Base-by-base conservation (phyloP, 2,888 invertebrate species). In the Gastrophysa polygoni region DNA sequence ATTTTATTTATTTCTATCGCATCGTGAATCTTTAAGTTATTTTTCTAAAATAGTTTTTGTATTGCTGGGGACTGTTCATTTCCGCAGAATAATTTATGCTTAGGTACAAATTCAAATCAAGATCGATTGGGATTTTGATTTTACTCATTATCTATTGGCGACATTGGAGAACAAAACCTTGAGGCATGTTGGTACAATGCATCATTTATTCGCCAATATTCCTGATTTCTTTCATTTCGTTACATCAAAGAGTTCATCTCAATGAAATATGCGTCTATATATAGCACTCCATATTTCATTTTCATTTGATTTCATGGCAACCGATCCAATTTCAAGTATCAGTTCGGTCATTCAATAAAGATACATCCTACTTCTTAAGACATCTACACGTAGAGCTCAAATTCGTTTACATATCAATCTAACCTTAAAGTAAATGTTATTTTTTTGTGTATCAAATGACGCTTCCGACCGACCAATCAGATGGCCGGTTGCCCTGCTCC, bases 391-490 rank as follows among this genome's bases (percentile, higher is more conserved):
- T 74, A 79, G 73, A 73, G 78, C 62, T 70, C 66, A 77, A 57
- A 74, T 66, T 78, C 71, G 75, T 60, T 38, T 51, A 46, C 60
- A 61, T 59, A 66, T 57, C 67, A 62, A 56, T 68, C 73, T 78
- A 77, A 78, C 78, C 78, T 80, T 78, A 79, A 78, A 76, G 75
- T 73, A 73, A 76, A 75, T 78, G 77, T 80, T 78, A 77, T 80
- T 81, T 80, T 80, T 80, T 80, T 80, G 77, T 80, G 79, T 81
- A 80, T 81, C 81, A 81, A 80, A 81, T 81, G 82, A 81, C 81
- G 81, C 81, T 73, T 72, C 66, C 68, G 71, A 74, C 69, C 73
- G 72, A 72, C 82, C 82, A 82, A 82, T 82, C 77, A 73, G 75
- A 72, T 69, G 55, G 71, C 73, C 68, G 74, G 73, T 75, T 80